These are phyloP conservation scores for Hycleus phaleratus DNA, from an alignment of 1,140 invertebrate species.

Conservation along the genomic window DNA sequence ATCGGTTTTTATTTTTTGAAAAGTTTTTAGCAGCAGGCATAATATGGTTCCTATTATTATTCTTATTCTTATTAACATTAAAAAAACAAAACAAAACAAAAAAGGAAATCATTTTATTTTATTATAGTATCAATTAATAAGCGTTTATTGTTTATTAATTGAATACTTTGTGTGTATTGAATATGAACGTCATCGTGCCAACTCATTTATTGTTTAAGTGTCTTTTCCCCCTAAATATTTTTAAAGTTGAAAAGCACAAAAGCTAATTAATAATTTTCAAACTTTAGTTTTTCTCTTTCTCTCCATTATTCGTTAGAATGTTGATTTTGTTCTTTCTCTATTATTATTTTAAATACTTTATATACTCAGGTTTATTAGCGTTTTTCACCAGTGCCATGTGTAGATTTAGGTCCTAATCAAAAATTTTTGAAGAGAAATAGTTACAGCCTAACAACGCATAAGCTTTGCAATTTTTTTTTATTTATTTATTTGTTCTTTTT, in stretches of 20 bases:
- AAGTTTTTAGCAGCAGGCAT: constrained; percentile 26
- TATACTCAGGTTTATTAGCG: constrained; percentile 34
- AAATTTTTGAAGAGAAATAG: constrained; percentile 3
- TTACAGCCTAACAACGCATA: constrained; percentile 25
- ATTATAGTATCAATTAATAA: constrained; percentile 25
- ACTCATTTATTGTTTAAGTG: constrained; percentile 4
- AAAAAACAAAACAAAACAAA: not conserved
- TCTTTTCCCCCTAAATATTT: too few relatives aligned
- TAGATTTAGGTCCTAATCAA: constrained; percentile 11
- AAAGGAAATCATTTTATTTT: constrained; percentile 13
- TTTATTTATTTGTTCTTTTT: too few relatives aligned
- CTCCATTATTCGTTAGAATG: constrained; percentile 5
- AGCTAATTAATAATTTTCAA: not conserved
- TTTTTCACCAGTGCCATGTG: constrained; percentile 18
- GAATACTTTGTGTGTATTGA: constrained; percentile 23
- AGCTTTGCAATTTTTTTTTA: constrained; percentile 29
- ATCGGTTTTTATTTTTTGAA: not conserved
- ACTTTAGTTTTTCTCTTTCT: constrained; percentile 8
- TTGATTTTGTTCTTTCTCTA: not conserved
- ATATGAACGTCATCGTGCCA: constrained; percentile 24
- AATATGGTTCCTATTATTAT: constrained; percentile 33
- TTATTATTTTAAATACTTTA: not conserved
- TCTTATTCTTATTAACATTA: too few relatives aligned
- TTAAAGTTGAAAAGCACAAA: not conserved
- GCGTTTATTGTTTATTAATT: constrained; percentile 17